phyloP scores from a whole-genome alignment of 2,888 invertebrate species.

The Horisme vitalbata region DNA sequence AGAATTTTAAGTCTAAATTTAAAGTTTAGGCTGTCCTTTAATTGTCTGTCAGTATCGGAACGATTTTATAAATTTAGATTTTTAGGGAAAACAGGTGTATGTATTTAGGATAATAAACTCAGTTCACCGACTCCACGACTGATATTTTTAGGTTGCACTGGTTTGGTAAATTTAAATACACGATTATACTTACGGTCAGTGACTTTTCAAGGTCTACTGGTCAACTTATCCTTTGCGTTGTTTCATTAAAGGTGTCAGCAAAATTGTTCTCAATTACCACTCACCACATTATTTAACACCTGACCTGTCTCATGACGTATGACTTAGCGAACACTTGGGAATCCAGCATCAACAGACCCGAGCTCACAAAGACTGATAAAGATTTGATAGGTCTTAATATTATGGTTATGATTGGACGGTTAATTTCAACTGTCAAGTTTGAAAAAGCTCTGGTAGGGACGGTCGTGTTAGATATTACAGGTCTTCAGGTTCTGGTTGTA shows the following conservation, averaged over 20 bases:
- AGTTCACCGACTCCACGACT: too few relatives aligned
- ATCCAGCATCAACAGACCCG: slow-evolving; percentile 14
- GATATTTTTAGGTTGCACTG: too few relatives aligned
- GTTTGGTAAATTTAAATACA: too few relatives aligned
- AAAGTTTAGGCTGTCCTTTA: too few relatives aligned
- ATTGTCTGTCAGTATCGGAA: too few relatives aligned
- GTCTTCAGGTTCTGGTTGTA: slow-evolving; percentile 18
- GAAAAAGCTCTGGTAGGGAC: slow-evolving; percentile 1
- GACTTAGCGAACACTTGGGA: slow-evolving; percentile 11
- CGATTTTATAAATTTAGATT: too few relatives aligned
- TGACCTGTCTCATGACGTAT: slow-evolving; percentile 42
- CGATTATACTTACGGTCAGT: not conserved
- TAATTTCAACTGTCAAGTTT: slow-evolving; percentile 10
- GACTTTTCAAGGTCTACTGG: slow-evolving; percentile 9
- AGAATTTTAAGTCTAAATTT: too few relatives aligned
- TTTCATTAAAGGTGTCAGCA: slow-evolving; percentile 25
- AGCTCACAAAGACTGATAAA: not conserved
- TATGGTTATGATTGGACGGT: not conserved
- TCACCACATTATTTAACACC: slow-evolving; percentile 41
- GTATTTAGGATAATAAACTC: too few relatives aligned
- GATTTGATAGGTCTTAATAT: not conserved
- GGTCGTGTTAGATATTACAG: slow-evolving; percentile 1
- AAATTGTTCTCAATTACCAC: slow-evolving; percentile 46
- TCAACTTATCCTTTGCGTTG: not conserved
- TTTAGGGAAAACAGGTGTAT: too few relatives aligned